These are phyloP conservation scores for Macquaria ambigua DNA, from an alignment of 2,113 vertebrate genomes.

Conservation along the genomic window DNA sequence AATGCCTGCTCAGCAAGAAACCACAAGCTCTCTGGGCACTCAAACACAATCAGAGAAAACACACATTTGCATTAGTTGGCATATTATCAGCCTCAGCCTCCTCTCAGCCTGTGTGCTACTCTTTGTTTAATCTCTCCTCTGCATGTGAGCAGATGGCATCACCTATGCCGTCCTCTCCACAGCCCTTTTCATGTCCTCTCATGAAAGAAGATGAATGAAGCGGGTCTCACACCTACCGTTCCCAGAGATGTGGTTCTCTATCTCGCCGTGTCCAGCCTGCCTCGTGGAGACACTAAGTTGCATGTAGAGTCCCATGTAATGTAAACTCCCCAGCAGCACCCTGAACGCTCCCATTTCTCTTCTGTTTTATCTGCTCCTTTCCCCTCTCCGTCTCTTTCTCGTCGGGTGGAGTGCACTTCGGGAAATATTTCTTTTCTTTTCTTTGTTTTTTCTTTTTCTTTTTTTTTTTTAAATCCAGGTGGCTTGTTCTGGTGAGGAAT, in stretches of 20 bases:
- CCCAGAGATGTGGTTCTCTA: slow-evolving; percentile 89
- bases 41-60: slow-evolving; percentile 1
- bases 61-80: slow-evolving; percentile 19
- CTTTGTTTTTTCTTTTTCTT: not conserved
- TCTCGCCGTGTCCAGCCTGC: slow-evolving; percentile 85
- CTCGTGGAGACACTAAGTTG: slow-evolving; percentile 90
- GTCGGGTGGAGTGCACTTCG: slow-evolving; percentile 68
- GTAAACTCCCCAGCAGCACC: slow-evolving; percentile 91
- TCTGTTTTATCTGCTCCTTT: slow-evolving; percentile 66
- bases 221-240: slow-evolving; percentile 86
- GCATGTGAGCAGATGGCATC: slow-evolving; percentile 55
- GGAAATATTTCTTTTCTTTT: not conserved
- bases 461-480: slow-evolving; percentile 62
- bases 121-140: slow-evolving; percentile 58
- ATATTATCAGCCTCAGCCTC: not conserved
- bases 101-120: slow-evolving; percentile 19
- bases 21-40: not conserved
- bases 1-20: not conserved
- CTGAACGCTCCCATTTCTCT: slow-evolving; percentile 89
- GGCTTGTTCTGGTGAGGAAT: slow-evolving; percentile 27
- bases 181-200: not conserved
- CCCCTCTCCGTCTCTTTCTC: slow-evolving; percentile 69
- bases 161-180: slow-evolving; percentile 42
- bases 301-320: slow-evolving; percentile 94
- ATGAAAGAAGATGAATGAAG: not conserved